A percentile compares a stretch with the other conserved stretches of the same genome.
phyloP scores from a whole-genome alignment of 1,140 invertebrate genomes.

The Paralvinella palmiformis region DNA sequence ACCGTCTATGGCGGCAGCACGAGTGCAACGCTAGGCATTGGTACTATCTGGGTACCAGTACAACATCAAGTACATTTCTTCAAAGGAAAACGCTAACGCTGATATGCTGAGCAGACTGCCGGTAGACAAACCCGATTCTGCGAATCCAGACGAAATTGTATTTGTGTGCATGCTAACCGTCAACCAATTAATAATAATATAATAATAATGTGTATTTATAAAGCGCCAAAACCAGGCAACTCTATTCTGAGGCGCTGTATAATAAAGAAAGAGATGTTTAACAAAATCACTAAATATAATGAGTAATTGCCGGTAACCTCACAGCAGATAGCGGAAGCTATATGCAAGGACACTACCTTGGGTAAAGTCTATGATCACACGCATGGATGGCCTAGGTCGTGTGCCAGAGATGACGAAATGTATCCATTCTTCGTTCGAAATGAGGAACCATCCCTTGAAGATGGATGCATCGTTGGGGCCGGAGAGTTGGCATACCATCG shows the following conservation, averaged over 20 bases:
- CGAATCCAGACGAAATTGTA: not conserved
- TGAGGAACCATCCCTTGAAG: too few relatives aligned
- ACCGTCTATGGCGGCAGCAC: not conserved
- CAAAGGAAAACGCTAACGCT: constrained; percentile 4
- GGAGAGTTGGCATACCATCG: not conserved
- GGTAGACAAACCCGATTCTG: not conserved
- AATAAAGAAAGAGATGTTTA: too few relatives aligned
- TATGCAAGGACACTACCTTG: too few relatives aligned
- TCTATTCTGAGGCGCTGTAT: too few relatives aligned
- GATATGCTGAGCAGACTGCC: not conserved
- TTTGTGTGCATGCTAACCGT: constrained; percentile 3
- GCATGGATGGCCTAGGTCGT: too few relatives aligned
- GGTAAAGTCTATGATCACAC: not conserved
- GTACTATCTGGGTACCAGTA: too few relatives aligned
- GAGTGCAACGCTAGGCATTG: constrained; percentile 4
- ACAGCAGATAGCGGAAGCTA: not conserved
- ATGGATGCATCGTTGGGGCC: too few relatives aligned
- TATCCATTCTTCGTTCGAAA: constrained; percentile 3
- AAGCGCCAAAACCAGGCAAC: too few relatives aligned
- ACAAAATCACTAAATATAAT: too few relatives aligned
- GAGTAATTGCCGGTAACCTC: constrained; percentile 7
- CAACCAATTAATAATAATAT: too few relatives aligned
- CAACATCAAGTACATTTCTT: not conserved
- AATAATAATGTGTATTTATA: too few relatives aligned
- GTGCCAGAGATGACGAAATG: not conserved